Base-by-base conservation (phyloP, 2,888 invertebrate genomes). In the Allophyes oxyacanthae region DNA sequence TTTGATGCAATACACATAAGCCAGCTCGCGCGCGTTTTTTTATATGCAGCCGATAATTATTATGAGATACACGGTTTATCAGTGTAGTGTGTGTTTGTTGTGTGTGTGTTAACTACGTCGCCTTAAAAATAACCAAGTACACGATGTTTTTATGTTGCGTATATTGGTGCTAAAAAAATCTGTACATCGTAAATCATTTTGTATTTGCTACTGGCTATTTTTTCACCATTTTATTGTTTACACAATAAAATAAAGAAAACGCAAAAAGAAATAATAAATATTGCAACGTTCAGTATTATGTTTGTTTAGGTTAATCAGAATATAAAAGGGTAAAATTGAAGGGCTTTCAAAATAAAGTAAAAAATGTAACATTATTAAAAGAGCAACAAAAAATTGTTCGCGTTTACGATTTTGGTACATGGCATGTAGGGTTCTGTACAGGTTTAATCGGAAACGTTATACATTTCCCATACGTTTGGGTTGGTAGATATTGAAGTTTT, bases 281-380 rank as follows among this genome's bases (percentile, higher is more conserved):
- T 56, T 61, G 70, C 72, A 72, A 76, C 71, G 57, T 41, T 14
- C 26, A 53, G 64, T 60, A 73, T 71, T n/a, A n/a, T 58, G 77
- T 85, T 87, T 86, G 75, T 78, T 87, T 83, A 85, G 83, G 87
- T 67, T 79, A 75, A 82, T 78, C 72, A 76, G 57, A 84, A 83
- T 73, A 77, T 69, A 80, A 79, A n/a, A 79, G 77, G 79, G 82
- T 79, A 60, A 75, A 72, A 77, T 77, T 72, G 70, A 64, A 74
- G 64, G 72, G 74, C 68, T 75, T 72, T 61, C 61, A 77, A 80
- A 77, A 64, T 56, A 55, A 64, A 68, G 50, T 68, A 69, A 76
- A 79, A 64, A 58, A 53, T 45, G 33, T 50, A 43, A 52, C 56
- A 44, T 38, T 56, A 58, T n/a, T 68, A 65, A 67, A 57, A 61